A percentile compares a stretch with the other conserved stretches of the same genome.
Conservation (phyloP, 1,140 invertebrate species). For the Plodia interpunctella region DNA sequence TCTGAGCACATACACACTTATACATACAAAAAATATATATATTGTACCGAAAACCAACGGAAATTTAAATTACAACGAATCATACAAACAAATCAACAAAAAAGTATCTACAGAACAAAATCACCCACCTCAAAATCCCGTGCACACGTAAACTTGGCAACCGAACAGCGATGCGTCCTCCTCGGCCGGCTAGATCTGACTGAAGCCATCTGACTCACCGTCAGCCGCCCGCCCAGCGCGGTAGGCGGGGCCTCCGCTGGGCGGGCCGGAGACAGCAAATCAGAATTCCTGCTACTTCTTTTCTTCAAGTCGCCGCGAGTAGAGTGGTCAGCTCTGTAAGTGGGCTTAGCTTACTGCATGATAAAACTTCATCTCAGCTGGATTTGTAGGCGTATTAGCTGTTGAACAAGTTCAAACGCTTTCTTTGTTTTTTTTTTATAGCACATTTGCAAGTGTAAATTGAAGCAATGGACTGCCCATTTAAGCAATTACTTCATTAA, state of each 20-base stretch:
- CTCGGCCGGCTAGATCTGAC: slow-evolving; percentile 24
- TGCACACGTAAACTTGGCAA: neutral
- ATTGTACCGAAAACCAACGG: no score
- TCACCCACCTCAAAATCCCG: neutral
- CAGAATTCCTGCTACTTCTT: slow-evolving; percentile 50
- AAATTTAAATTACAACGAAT: no score
- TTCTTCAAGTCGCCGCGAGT: slow-evolving; percentile 46
- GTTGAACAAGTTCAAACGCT: no score
- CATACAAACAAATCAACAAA: no score
- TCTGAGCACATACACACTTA: no score
- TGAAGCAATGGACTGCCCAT: no score
- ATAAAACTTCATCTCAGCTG: neutral
- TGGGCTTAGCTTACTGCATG: slow-evolving; percentile 26
- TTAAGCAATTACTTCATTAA: no score
- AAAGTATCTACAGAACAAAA: no score
- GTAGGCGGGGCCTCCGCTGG: slow-evolving; percentile 57
- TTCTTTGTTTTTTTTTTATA: no score
- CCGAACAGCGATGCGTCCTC: slow-evolving; percentile 9
- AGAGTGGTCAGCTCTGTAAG: slow-evolving; percentile 50
- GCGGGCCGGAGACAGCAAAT: slow-evolving; percentile 54
- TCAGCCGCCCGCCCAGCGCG: slow-evolving; percentile 41
- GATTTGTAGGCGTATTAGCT: no score
- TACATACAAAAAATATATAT: no score
- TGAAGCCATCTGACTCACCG: slow-evolving; percentile 21
- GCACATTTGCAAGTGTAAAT: no score